Conservation (phyloP, 2,797 vertebrate genomes). For the Pseudopleuronectes americanus region DNA sequence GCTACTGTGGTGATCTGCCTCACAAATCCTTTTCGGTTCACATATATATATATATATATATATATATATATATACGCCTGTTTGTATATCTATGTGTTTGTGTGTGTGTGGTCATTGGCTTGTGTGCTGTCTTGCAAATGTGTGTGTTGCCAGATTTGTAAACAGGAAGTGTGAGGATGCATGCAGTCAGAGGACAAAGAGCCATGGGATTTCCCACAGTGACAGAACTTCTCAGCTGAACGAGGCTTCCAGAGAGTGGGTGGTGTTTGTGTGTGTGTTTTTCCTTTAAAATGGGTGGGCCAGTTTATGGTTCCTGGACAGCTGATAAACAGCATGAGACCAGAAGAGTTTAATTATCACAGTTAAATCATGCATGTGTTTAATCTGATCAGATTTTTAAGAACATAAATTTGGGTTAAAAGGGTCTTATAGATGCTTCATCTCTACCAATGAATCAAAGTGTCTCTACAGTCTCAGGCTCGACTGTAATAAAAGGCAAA, state of each 20-base stretch:
- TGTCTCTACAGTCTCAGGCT: neutral
- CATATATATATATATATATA: neutral
- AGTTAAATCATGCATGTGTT: conserved; percentile 11
- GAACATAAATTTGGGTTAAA: neutral
- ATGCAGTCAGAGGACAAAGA: conserved; percentile 59
- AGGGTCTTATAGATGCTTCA: no score
- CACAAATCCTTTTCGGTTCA: neutral
- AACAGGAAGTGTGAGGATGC: conserved; percentile 80
- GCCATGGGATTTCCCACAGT: conserved; percentile 72
- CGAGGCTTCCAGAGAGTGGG: conserved; percentile 34
- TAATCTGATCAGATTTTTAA: neutral
- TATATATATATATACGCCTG: neutral
- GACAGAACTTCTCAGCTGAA: conserved; percentile 55
- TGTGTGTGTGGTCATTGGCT: neutral
- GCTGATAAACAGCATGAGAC: conserved; percentile 41
- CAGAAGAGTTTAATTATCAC: conserved; percentile 17
- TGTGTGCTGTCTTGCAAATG: conserved; percentile 16
- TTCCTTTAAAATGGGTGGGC: conserved; percentile 49
- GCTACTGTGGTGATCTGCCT: neutral
- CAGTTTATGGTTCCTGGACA: conserved; percentile 40
- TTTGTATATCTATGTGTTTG: neutral
- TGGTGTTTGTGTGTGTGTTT: conserved; percentile 33
- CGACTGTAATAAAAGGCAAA: neutral
- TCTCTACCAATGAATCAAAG: neutral
- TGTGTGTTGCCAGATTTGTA: conserved; percentile 61